Conservation (phyloP, 2,113 vertebrate species). For the Stigmatopora argus region DNA sequence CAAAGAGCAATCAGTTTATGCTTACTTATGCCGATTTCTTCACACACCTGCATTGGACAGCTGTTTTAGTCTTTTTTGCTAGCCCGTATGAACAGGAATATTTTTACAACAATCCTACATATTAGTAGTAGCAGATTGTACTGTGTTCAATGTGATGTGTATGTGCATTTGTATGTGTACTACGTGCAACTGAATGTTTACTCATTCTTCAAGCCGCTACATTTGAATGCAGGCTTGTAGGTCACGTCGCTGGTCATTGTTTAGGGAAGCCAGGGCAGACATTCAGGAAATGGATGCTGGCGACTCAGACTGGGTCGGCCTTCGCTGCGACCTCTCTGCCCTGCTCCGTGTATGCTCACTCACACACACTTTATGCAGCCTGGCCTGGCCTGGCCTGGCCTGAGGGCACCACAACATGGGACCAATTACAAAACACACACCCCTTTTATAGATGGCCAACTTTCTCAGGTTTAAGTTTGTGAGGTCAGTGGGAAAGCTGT, state of each 20-base stretch:
- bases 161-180: slow-evolving; percentile 4
- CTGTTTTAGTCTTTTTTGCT: not conserved
- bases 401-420: slow-evolving; percentile 39
- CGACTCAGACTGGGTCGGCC: slow-evolving; percentile 19
- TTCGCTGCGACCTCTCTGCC: slow-evolving; percentile 20
- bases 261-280: slow-evolving; percentile 36
- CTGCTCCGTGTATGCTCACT: slow-evolving; percentile 26
- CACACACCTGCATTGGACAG: not conserved
- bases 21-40: too few relatives aligned
- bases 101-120: not conserved
- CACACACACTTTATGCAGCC: slow-evolving; percentile 13
- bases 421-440: slow-evolving; percentile 42
- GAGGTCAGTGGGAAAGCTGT: slow-evolving; percentile 20
- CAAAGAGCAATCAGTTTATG: too few relatives aligned
- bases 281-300: slow-evolving; percentile 46
- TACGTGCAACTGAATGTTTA: not conserved
- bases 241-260: slow-evolving; percentile 43
- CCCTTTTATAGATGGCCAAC: slow-evolving; percentile 37
- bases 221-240: slow-evolving; percentile 40
- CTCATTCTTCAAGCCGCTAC: slow-evolving; percentile 13
- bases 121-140: slow-evolving; percentile 10
- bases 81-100: not conserved
- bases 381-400: slow-evolving; percentile 15
- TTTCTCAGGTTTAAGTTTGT: slow-evolving; percentile 30
- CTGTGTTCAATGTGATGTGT: not conserved